Evolutionary conservation across 2,113 vertebrate genomes (phyloP).

Genomic region (Solea solea): DNA sequence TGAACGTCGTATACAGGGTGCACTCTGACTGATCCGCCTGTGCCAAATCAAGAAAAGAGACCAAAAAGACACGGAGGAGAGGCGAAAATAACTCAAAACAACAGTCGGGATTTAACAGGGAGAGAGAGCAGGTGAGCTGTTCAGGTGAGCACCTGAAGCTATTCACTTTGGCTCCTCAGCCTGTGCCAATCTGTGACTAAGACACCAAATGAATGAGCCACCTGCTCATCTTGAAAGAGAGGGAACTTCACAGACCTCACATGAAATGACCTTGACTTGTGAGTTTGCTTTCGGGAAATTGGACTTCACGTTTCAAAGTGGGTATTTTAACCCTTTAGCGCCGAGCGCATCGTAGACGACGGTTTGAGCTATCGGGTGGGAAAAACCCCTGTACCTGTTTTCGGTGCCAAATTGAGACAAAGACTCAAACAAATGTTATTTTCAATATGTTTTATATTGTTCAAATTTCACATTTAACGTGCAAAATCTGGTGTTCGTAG

Average conservation of each 20-base stretch:
- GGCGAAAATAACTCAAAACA: slow-evolving; percentile 60
- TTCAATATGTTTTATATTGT: too few species aligned
- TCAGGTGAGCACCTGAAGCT: slow-evolving; percentile 61
- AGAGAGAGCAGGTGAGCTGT: slow-evolving; percentile 53
- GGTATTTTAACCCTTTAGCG: too few species aligned
- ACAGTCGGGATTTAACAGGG: slow-evolving; percentile 42
- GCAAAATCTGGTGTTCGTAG: background rate
- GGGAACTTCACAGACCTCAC: slow-evolving; percentile 2
- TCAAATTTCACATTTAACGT: too few species aligned
- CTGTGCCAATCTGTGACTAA: background rate
- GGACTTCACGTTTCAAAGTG: too few species aligned
- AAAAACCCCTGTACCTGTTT: too few species aligned
- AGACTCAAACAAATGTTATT: too few species aligned
- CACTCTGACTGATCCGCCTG: slow-evolving; percentile 55
- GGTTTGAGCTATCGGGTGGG: too few species aligned
- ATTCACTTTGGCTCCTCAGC: slow-evolving; percentile 33
- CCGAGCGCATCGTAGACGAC: too few species aligned
- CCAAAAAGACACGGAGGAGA: slow-evolving; percentile 51
- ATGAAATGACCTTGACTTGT: slow-evolving; percentile 16
- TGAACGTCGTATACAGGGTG: slow-evolving; percentile 44
- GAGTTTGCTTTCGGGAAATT: slow-evolving; percentile 7
- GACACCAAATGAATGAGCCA: slow-evolving; percentile 48
- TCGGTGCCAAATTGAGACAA: too few species aligned
- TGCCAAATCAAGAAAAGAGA: slow-evolving; percentile 63
- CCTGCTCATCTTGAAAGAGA: slow-evolving; percentile 51